Conservation (phyloP, 2,888 invertebrate genomes). For the Tetragonula carbonaria region DNA sequence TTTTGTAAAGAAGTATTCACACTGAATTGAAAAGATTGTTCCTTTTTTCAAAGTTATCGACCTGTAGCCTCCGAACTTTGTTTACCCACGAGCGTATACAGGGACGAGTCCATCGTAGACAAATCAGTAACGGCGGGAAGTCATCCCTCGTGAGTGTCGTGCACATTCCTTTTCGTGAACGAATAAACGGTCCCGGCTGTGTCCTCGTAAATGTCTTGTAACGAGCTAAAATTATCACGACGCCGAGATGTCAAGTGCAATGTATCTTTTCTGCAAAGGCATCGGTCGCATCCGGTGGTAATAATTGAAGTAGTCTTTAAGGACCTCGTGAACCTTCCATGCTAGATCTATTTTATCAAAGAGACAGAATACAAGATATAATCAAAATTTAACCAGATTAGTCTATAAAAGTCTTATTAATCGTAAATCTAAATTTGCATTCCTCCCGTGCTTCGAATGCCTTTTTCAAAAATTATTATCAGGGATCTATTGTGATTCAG, state of each 20-base stretch:
- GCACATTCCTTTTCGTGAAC: slow-evolving; percentile 57
- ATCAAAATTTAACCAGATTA: too few species aligned
- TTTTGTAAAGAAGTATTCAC: background rate
- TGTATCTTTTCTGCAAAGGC: slow-evolving; percentile 62
- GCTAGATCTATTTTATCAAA: background rate
- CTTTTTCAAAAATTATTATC: too few species aligned
- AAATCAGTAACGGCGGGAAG: slow-evolving; percentile 56
- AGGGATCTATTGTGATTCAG: too few species aligned
- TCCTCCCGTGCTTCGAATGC: too few species aligned
- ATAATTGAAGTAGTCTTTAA: slow-evolving; percentile 27
- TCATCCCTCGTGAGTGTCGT: slow-evolving; percentile 47
- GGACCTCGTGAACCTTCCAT: background rate
- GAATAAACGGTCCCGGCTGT: slow-evolving; percentile 64
- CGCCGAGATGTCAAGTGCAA: slow-evolving; percentile 78
- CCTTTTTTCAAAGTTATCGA: slow-evolving; percentile 18
- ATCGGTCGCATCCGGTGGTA: slow-evolving; percentile 56
- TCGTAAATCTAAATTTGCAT: too few species aligned
- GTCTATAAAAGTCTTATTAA: too few species aligned
- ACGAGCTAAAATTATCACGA: slow-evolving; percentile 78
- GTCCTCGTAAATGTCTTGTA: slow-evolving; percentile 76
- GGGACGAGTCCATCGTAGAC: slow-evolving; percentile 13
- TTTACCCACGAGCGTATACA: slow-evolving; percentile 46
- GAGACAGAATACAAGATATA: too few species aligned
- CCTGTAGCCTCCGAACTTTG: slow-evolving; percentile 11
- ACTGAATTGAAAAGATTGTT: background rate